Evolutionary conservation across 2,113 vertebrate species (phyloP), one percentile per base, ranked within the genome.

Genomic region (Pterocles gutturalis): DNA sequence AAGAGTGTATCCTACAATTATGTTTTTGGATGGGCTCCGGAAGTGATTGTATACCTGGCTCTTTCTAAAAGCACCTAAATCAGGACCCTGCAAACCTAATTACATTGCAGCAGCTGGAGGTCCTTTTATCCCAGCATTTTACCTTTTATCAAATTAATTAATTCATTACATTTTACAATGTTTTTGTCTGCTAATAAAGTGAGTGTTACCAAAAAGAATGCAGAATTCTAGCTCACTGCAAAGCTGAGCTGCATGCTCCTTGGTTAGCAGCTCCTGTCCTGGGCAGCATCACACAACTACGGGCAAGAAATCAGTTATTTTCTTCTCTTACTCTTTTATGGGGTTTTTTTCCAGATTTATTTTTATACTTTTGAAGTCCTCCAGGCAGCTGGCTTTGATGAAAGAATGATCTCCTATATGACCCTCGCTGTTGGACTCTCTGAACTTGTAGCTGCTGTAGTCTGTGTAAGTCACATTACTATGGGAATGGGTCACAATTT

Each of bases 341-440:
- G 2, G 1, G 0, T 64, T 65, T 31, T 57, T 90, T 83, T 76
- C 14, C 95, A 99, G 99, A 98, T 99, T 55, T 99, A 99, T 96
- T 98, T 98, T 92, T 99, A 99, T 65, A 98, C 98, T 16, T 98
- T 98, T 93, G 99, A 99, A 54, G 98, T 99, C 84, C 98, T 99
- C 51, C 92, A 95, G 36, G 91, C 96, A 9, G 98, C 98, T 2
- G 98, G 99, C 53, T 98, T 99, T 88, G 97, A 97, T 17, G 81
- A 98, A 29, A 49, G 93, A 38, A 96, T 97, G 83, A 92, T 98
- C 71, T 97, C 94, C 51, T 98, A 99, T 3, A 95, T 97, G 45
- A 97, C 98, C 16, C 66, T 99, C 20, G 98, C 98, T 33, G 90
- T 98, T 17, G 98, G 99, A 3, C 94, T 98, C 60, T 99, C 98